Percentiles rank a stretch among this genome's conserved stretches.
phyloP scores from a whole-genome alignment of 2,888 invertebrate species.

The Heteromyza rotundicornis region DNA sequence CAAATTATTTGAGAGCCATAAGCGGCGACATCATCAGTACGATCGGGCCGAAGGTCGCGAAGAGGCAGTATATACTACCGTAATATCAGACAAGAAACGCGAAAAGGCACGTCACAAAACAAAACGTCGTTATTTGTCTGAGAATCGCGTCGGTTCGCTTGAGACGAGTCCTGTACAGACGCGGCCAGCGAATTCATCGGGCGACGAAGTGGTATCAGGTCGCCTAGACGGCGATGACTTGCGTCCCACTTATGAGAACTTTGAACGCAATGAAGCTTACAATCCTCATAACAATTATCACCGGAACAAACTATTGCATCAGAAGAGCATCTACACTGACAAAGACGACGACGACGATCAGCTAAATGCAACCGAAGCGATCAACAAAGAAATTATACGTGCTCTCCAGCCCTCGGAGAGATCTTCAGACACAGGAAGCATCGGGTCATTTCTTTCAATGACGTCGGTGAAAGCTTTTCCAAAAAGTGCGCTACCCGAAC shows the following conservation, averaged over 20 bases:
- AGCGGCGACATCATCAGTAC: constrained; percentile 51
- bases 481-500: constrained; percentile 77
- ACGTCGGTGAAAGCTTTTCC: constrained; percentile 86
- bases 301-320: constrained; percentile 56
- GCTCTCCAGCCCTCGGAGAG: constrained; percentile 52
- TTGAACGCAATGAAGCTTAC: constrained; percentile 57
- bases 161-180: constrained; percentile 52
- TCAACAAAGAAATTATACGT: constrained; percentile 56
- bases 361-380: constrained; percentile 50
- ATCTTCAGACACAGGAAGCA: constrained; percentile 65
- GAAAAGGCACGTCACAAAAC: constrained; percentile 52
- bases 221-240: constrained; percentile 45
- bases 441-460: constrained; percentile 85
- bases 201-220: constrained; percentile 48
- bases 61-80: constrained; percentile 56
- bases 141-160: constrained; percentile 61
- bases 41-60: constrained; percentile 53
- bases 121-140: constrained; percentile 58
- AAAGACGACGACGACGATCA: constrained; percentile 39
- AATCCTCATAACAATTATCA: constrained; percentile 60
- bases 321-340: constrained; percentile 47
- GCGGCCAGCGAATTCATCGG: constrained; percentile 44
- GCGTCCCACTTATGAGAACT: constrained; percentile 49
- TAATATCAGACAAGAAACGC: constrained; percentile 51
- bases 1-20: constrained; percentile 54